Evolutionary conservation across 2,888 invertebrate species (phyloP).

Genomic region (Calliphora vomitoria): DNA sequence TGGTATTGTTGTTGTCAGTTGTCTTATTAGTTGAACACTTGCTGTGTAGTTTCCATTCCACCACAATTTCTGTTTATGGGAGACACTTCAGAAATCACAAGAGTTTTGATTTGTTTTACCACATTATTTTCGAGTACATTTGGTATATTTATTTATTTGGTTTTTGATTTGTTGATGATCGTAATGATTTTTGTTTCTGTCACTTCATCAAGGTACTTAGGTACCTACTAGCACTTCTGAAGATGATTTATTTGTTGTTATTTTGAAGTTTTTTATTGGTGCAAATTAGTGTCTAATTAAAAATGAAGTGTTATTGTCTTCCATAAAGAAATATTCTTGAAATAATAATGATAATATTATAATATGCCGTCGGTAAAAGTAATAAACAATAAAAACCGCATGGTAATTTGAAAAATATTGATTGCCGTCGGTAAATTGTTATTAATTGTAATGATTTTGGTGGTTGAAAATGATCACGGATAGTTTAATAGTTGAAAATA

Average conservation of each 20-base stretch:
- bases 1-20: slow-evolving; percentile 22
- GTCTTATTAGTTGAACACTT: slow-evolving; percentile 58
- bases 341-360: neutral
- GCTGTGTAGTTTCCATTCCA: slow-evolving; percentile 19
- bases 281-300: slow-evolving; percentile 39
- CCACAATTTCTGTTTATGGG: slow-evolving; percentile 39
- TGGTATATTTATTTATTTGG: neutral
- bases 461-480: no score
- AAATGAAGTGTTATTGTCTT: slow-evolving; percentile 29
- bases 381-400: neutral
- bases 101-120: slow-evolving; percentile 68
- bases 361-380: neutral
- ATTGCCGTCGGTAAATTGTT: slow-evolving; percentile 7
- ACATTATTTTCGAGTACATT: slow-evolving; percentile 63
- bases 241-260: slow-evolving; percentile 26
- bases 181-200: slow-evolving; percentile 30
- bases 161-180: slow-evolving; percentile 27
- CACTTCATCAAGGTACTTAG: slow-evolving; percentile 35
- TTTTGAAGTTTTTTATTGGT: slow-evolving; percentile 26
- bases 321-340: neutral
- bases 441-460: neutral
- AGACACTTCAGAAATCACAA: slow-evolving; percentile 70
- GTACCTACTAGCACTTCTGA: slow-evolving; percentile 14
- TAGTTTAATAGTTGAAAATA: no score
- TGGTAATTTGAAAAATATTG: neutral